Evolutionary conservation across 2,888 invertebrate species (phyloP), one percentile per base, ranked within the genome.

Genomic region (Tiphia femorata): DNA sequence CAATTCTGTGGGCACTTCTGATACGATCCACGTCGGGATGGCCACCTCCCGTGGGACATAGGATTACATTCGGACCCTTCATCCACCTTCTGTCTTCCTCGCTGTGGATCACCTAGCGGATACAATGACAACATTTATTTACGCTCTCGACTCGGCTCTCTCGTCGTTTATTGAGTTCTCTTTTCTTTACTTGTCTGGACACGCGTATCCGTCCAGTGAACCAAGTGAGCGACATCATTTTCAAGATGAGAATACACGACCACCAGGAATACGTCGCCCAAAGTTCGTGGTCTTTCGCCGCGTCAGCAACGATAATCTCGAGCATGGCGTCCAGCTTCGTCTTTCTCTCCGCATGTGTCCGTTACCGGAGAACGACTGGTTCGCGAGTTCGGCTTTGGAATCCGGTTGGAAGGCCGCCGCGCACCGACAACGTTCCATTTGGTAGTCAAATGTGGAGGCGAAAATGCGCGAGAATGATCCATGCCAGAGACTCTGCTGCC

Each of bases 51-150:
- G 51, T 70, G 12, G 71, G 56, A 43, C 64, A 64, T 3, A 79
- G 42, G 41, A 62, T 73, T 21, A 75, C 58, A 7, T 72, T 49
- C 2, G 67, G 33, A 21, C 67, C 68, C 49, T 72, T 58, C 43
- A 80, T 58, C 76, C 78, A 81, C 55, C 70, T 70, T 62, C 60
- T 66, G 29, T 81, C 80, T 55, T 78, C 80, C 20, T 76, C 73
- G 49, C 80, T 80, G 49, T 81, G 80, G 29, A 80, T 78, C 14
- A 75, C 72, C 80, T 80, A 55, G 23, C 37, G 46, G 49, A 50
- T n/a, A n/a, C n/a, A n/a, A n/a, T n/a, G n/a, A n/a, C n/a, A n/a
- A n/a, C n/a, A n/a, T n/a, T n/a, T n/a, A n/a, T n/a, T n/a, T n/a
- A n/a, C n/a, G n/a, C n/a, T n/a, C n/a, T n/a, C n/a, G n/a, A n/a